A percentile compares a stretch with the other conserved stretches of the same genome.
Conservation (phyloP, 2,888 invertebrate species). For the Panorpa germanica region DNA sequence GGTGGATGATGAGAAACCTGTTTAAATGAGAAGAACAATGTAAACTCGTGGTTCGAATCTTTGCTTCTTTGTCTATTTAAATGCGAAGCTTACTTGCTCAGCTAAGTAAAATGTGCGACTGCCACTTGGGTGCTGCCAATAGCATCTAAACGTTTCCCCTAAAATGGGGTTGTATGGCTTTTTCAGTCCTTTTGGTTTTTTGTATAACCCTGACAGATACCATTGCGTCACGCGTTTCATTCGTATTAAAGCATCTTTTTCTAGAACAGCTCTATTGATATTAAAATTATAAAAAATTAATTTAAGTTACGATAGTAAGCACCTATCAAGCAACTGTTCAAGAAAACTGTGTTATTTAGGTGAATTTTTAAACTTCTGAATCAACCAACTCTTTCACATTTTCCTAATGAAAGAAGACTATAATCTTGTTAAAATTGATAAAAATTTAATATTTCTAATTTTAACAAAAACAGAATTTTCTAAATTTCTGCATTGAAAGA, state of each 20-base stretch:
- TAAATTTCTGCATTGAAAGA: too few species aligned
- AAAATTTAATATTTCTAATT: too few species aligned
- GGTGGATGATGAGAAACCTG: slow-evolving; percentile 89
- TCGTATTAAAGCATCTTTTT: slow-evolving; percentile 76
- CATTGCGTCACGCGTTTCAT: slow-evolving; percentile 79
- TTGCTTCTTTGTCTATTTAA: neutral
- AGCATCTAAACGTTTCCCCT: slow-evolving; percentile 82
- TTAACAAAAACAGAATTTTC: too few species aligned
- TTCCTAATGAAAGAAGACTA: too few species aligned
- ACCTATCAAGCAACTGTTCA: too few species aligned
- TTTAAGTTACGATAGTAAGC: neutral
- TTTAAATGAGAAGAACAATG: slow-evolving; percentile 13
- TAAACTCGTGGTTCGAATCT: neutral
- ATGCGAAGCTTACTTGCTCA: slow-evolving; percentile 51
- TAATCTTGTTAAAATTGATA: too few species aligned
- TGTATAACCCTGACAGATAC: slow-evolving; percentile 86
- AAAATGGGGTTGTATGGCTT: slow-evolving; percentile 93
- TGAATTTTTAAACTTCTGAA: too few species aligned
- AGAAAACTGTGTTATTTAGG: too few species aligned
- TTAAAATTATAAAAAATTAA: neutral
- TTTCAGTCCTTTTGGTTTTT: slow-evolving; percentile 86
- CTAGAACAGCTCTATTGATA: slow-evolving; percentile 48
- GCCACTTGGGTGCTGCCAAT: slow-evolving; percentile 65
- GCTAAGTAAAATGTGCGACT: slow-evolving; percentile 81
- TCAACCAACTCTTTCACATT: too few species aligned